A percentile compares a stretch with the other conserved stretches of the same genome.
Evolutionary conservation across 1,140 invertebrate genomes (phyloP).

Genomic region (fruit fly (Drosophila melanogaster)): DNA sequence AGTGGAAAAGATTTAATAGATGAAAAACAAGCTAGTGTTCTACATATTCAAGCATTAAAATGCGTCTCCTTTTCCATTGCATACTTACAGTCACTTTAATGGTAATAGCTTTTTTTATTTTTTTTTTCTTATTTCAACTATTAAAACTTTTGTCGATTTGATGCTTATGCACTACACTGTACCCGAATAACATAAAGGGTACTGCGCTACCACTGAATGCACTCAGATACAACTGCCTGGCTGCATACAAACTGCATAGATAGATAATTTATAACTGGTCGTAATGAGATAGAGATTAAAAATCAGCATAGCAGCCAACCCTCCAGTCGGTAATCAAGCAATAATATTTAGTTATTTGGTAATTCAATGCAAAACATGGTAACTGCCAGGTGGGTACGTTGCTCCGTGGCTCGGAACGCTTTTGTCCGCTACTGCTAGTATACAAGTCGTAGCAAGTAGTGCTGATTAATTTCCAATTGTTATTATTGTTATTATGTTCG

Average conservation of each 20-base stretch:
- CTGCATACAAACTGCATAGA: background rate
- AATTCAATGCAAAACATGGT: constrained; percentile 45
- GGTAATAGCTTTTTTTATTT: background rate
- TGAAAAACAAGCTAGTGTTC: too few species aligned
- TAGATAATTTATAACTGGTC: background rate
- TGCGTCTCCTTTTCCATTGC: too few species aligned
- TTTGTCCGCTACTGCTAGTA: background rate
- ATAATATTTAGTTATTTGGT: constrained; percentile 55
- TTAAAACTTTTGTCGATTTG: too few species aligned
- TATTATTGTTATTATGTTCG: constrained; percentile 32
- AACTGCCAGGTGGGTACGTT: constrained; percentile 28
- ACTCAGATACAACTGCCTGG: background rate
- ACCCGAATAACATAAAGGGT: background rate
- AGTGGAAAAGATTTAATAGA: too few species aligned
- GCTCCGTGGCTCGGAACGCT: constrained; percentile 32
- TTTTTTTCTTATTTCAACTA: background rate
- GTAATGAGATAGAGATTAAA: constrained; percentile 9
- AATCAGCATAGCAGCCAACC: constrained; percentile 2
- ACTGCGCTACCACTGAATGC: too few species aligned
- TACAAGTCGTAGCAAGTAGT: background rate
- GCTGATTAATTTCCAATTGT: constrained; percentile 48
- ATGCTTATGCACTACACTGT: too few species aligned
- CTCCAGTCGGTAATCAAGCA: constrained; percentile 10
- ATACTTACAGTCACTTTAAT: too few species aligned
- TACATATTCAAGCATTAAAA: too few species aligned